A percentile compares a stretch with the other conserved stretches of the same genome.
phyloP scores from a whole-genome alignment of 2,113 vertebrate genomes.

The Sula dactylatra region DNA sequence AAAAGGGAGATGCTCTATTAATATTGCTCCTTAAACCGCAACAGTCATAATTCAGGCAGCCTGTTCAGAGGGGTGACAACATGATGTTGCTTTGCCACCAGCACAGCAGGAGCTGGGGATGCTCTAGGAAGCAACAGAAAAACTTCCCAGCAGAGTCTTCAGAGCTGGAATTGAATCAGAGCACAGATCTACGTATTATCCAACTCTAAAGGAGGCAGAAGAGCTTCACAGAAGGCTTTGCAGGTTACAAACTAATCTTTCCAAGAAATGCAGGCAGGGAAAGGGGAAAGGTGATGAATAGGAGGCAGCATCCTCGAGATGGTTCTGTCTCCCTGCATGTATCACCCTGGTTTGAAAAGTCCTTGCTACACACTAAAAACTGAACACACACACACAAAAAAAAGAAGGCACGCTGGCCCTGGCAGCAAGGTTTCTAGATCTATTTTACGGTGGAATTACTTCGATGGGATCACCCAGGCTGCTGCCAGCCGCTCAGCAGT shows the following conservation, averaged over 20 bases:
- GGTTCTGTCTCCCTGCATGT: background rate
- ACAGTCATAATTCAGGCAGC: background rate
- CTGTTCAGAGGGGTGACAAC: background rate
- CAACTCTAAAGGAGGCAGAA: background rate
- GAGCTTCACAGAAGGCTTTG: background rate
- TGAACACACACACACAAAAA: background rate
- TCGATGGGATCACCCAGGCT: background rate
- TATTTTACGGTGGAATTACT: background rate
- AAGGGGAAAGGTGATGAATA: background rate
- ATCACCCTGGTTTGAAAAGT: background rate
- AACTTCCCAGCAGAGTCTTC: background rate
- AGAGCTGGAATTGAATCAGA: background rate
- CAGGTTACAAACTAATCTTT: background rate
- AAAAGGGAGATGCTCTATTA: background rate
- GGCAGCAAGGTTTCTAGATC: background rate
- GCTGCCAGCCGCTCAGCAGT: background rate
- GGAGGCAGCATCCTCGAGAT: background rate
- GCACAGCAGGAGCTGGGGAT: background rate
- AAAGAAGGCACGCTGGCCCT: background rate
- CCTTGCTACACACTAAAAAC: background rate
- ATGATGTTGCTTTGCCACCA: background rate
- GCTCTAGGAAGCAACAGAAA: background rate
- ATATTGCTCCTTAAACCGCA: background rate
- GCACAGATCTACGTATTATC: background rate
- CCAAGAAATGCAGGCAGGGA: background rate